Conservation (phyloP, 1,140 invertebrate species). For the Drosophila sproati region DNA sequence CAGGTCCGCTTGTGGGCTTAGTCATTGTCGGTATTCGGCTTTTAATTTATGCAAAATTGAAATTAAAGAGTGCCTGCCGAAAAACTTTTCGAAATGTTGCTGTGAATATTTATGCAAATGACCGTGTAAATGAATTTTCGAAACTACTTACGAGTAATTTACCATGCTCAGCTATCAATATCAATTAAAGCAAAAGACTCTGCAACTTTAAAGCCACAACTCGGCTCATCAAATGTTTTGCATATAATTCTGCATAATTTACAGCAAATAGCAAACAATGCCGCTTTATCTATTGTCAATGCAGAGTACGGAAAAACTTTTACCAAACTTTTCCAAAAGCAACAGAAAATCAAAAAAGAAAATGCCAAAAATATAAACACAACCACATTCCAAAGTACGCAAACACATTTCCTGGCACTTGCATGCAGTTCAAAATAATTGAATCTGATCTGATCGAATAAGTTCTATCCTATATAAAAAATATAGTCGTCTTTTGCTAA, state of each 20-base stretch:
- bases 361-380: slow-evolving; percentile 43
- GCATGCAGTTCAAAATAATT: neutral
- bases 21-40: slow-evolving; percentile 52
- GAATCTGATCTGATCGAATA: neutral
- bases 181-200: slow-evolving; percentile 51
- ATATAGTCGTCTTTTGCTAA: neutral
- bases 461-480: neutral
- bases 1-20: slow-evolving; percentile 48
- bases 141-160: slow-evolving; percentile 72
- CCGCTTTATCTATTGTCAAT: slow-evolving; percentile 49
- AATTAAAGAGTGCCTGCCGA: slow-evolving; percentile 67
- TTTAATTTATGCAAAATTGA: slow-evolving; percentile 81
- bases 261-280: slow-evolving; percentile 61
- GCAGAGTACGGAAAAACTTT: slow-evolving; percentile 46
- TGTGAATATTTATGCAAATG: slow-evolving; percentile 67
- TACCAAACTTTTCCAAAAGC: slow-evolving; percentile 57
- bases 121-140: slow-evolving; percentile 65
- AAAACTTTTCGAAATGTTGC: slow-evolving; percentile 50
- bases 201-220: slow-evolving; percentile 1
- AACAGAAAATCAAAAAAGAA: slow-evolving; percentile 50
- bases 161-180: slow-evolving; percentile 48
- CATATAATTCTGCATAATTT: slow-evolving; percentile 68
- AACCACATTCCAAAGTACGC: slow-evolving; percentile 11
- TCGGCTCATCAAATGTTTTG: slow-evolving; percentile 21
- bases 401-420: slow-evolving; percentile 26